Evolutionary conservation across 2,113 vertebrate genomes (phyloP), one percentile per base, ranked within the genome.

Genomic region (Otus sunia): DNA sequence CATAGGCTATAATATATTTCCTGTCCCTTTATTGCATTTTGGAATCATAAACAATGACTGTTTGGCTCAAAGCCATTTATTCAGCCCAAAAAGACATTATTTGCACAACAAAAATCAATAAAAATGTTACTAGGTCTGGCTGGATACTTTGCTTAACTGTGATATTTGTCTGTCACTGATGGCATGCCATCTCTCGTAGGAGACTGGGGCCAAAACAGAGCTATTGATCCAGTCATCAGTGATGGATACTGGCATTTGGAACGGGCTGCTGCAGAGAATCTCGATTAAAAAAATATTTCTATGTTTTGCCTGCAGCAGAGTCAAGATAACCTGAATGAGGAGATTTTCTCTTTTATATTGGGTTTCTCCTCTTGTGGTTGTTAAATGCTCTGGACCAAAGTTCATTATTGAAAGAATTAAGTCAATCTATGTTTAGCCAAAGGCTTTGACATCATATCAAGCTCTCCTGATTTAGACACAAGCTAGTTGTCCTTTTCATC

Each of bases 1-100:
- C 99, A 99, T 97, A 97, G 98, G 98, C 98, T 98, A 98, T 99
- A 99, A 99, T 98, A 99, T 99, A 99, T 99, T 99, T 99, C 98
- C 99, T 98, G 98, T 98, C 98, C 98, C 99, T 99, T 99, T 99
- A 99, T 99, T 99, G 98, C 98, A 98, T 99, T 99, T 99, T 98
- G 98, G 98, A 98, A 98, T 99, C 98, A 98, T 99, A 99, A 99
- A 99, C 99, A 99, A 99, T 99, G 98, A 98, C 98, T 98, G 98
- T 99, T 99, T 99, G 99, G 99, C 99, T 99, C 98, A 98, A 98
- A 99, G 99, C 99, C 99, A 99, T 99, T 99, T 99, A 99, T 99
- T 99, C 99, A 98, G 98, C 98, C 98, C 99, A 99, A 99, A 99
- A 99, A 99, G 99, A 99, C 99, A 99, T 99, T 99, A 99, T 99